Evolutionary conservation across 2,113 vertebrate genomes (phyloP), one percentile per base, ranked within the genome.

Genomic region (Dolichotis patagonum): DNA sequence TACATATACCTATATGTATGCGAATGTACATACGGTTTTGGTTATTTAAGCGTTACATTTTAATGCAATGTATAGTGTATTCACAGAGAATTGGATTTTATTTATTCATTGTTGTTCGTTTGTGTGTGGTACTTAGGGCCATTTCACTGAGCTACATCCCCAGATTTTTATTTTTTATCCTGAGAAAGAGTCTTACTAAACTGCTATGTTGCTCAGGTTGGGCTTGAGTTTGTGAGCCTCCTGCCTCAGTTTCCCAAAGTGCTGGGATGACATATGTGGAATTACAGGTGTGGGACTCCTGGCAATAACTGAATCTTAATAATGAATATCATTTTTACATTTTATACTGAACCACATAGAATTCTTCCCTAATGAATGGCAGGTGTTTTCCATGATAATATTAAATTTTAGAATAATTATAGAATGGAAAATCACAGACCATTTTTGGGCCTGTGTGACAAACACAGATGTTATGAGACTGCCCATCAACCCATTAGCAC

Each of bases 1-100:
- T 67, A 52, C 69, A n/a, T 58, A 52, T 35, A 52, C 17, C 32
- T 19, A 52, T 20, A 54, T 35, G 17, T 20, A 35, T 5, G 11
- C 35, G 54, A 17, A 56, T 56, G 54, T 20, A 20, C 8, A 80
- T 80, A 20, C 35, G 24, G 1, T 58, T 87, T 94, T 97, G 75
- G 20, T 75, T 97, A 96, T 38, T n/a, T 54, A 80, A 54, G 9
- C 73, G 60, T 96, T 96, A 52, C 2, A 84, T 96, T 65, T 96
- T 30, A 87, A 91, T 77, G 28, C 83, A 91, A 56, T 3, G 4
- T 38, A n/a, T 12, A 91, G 17, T 52, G 7, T 91, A 93, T 92
- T 73, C 65, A 84, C 49, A 83, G 12, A 28, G 32, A 78, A 46
- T 78, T 49, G 28, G 9, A 49, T 49, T 78, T 49, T 49, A 30